phyloP scores from a whole-genome alignment of 2,888 invertebrate genomes.

The Zelleria hepariella region DNA sequence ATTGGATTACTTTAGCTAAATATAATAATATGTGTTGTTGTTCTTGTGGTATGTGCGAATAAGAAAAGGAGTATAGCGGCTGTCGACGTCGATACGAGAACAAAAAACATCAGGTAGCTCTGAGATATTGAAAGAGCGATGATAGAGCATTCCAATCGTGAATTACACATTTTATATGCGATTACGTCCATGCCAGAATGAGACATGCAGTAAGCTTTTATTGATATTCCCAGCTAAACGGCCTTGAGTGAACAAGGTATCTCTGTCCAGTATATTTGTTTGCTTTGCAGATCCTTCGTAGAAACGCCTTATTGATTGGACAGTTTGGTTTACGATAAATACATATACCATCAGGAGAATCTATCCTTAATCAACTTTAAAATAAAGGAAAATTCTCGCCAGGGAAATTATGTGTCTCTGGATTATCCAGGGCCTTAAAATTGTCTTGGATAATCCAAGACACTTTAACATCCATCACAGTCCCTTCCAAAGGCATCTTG shows the following conservation, averaged over 20 bases:
- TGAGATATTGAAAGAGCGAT: background rate
- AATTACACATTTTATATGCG: background rate
- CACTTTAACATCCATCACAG: too few species aligned
- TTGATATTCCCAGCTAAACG: background rate
- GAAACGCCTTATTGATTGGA: background rate
- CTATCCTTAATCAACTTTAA: background rate
- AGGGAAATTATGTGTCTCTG: too few species aligned
- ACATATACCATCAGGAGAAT: too few species aligned
- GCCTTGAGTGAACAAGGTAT: background rate
- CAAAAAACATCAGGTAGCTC: background rate
- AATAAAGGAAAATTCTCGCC: too few species aligned
- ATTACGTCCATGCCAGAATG: background rate
- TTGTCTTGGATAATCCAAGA: too few species aligned
- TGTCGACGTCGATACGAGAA: too few species aligned
- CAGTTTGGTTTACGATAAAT: background rate
- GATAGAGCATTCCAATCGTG: background rate
- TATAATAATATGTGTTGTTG: background rate
- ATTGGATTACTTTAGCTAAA: too few species aligned
- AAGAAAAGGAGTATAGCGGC: too few species aligned
- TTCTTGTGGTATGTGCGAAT: background rate
- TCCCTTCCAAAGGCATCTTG: too few species aligned
- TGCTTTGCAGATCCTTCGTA: background rate
- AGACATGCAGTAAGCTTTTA: background rate
- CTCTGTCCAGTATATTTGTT: background rate
- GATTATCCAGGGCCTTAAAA: too few species aligned